Base-by-base conservation (phyloP, 2,113 vertebrate species). In the Boleophthalmus pectinirostris region DNA sequence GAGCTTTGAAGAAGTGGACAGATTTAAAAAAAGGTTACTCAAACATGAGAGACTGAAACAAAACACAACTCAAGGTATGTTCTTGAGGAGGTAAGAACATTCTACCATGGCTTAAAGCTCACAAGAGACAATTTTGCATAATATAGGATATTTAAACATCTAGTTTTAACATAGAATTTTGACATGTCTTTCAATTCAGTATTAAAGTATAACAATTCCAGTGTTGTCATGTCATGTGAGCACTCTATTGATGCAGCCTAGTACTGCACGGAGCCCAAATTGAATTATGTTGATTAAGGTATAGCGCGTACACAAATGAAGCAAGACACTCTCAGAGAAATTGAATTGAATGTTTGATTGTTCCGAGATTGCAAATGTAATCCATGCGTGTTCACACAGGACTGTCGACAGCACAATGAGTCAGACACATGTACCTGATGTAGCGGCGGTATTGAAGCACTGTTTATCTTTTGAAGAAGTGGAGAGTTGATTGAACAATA, bases 301-400 rank as follows among this genome's bases (percentile, higher is more conserved):
- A n/a, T 65, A 53, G n/a, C 33, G 67, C 4, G 3, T 61, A 60
- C 70, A 68, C 11, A 6, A 56, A 35, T 61, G 60, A 58, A 68
- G 58, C 57, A 3, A 51, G 29, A 54, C 57, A 33, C 45, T 76
- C 64, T 57, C 15, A 10, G 10, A 54, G 5, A 77, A 81, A 81
- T 38, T 21, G 5, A 79, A 87, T 83, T 43, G 38, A 10, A 43
- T 43, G 74, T 61, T 10, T 53, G 67, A 85, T 78, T 78, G 67
- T 75, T 56, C 35, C 18, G 58, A 61, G 58, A 61, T 33, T 25
- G 15, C 5, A 43, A 65, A 46, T 53, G 20, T 56, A 72, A 73
- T 69, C 43, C 61, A 58, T 45, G 68, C 18, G 0, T 67, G 60
- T 75, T 76, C 51, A 66, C 63, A 0, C 80, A 70, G 45, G 58